Evolutionary conservation across 1,140 invertebrate genomes (phyloP).

Genomic region (Batillaria attramentaria): DNA sequence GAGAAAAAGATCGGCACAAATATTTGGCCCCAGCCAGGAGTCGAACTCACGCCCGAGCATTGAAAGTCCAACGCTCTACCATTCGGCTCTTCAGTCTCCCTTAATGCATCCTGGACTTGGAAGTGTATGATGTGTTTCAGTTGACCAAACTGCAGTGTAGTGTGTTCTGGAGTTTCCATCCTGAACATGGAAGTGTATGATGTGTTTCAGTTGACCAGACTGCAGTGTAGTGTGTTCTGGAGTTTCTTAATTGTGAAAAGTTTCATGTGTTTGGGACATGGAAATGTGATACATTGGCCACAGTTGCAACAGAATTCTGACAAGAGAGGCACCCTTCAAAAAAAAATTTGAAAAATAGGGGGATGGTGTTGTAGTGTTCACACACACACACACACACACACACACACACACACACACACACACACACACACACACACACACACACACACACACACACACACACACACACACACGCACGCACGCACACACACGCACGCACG

Average conservation of each 20-base stretch:
- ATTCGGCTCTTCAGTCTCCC: no score
- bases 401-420: conserved; percentile 3
- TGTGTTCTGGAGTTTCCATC: background rate
- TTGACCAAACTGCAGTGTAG: background rate
- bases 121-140: background rate
- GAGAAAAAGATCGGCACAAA: no score
- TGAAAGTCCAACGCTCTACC: no score
- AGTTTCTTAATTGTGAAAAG: background rate
- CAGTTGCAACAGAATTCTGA: background rate
- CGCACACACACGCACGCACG: background rate
- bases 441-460: conserved; percentile 4
- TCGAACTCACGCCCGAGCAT: no score
- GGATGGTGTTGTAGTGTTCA: background rate
- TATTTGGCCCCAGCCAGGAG: no score
- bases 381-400: conserved; percentile 4
- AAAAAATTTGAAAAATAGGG: no score
- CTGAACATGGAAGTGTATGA: background rate
- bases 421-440: conserved; percentile 7
- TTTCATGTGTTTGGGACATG: background rate
- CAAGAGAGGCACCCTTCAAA: no score
- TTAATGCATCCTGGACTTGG: background rate
- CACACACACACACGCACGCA: background rate
- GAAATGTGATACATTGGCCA: background rate
- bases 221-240: background rate
- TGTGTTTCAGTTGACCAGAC: background rate